Base-by-base conservation (phyloP, 2,113 vertebrate genomes). In the Neogobius melanostomus region DNA sequence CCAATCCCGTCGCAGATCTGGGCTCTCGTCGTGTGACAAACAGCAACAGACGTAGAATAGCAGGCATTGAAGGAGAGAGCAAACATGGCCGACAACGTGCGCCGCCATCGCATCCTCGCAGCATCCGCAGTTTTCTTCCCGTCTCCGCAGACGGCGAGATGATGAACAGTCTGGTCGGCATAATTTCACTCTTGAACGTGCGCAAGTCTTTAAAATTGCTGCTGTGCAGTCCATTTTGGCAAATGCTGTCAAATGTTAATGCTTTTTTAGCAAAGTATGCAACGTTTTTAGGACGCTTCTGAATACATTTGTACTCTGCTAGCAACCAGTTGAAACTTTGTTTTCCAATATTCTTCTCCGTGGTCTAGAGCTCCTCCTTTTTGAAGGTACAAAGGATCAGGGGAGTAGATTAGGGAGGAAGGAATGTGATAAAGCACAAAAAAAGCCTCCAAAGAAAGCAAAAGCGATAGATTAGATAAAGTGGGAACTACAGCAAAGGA, bases 211-310 rank as follows among this genome's bases (percentile, higher is more conserved):
- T 64, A 88, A 75, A 77, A 89, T 64, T 16, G 73, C 72, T 14
- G 85, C 84, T 3, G 84, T 83, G 82, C 89, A 89, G 76, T 90
- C 89, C 89, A 90, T 90, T 59, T 59, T 59, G 5, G 63, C 77
- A 60, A 9, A 54, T 60, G 45, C 28, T 21, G 69, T 17, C 56
- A 7, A 46, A 8, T 66, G 44, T 36, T 77, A 79, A 67, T 48
- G 86, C 21, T 66, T 64, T 67, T 70, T 82, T 84, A 80, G 75
- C 57, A 76, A 60, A 54, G 69, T 47, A 46, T 17, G 56, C 45
- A 9, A 14, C 12, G 45, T 12, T 53, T 28, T 64, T 67, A 5
- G 11, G 15, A 7, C 28, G 50, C 51, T 42, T 53, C n/a, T 59
- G 42, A 17, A 9, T 14, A 36, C 28, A 36, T 53, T 44, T 60